Evolutionary conservation across 2,888 invertebrate genomes (phyloP), one percentile per base, ranked within the genome.

Genomic region (Agrotis exclamationis): DNA sequence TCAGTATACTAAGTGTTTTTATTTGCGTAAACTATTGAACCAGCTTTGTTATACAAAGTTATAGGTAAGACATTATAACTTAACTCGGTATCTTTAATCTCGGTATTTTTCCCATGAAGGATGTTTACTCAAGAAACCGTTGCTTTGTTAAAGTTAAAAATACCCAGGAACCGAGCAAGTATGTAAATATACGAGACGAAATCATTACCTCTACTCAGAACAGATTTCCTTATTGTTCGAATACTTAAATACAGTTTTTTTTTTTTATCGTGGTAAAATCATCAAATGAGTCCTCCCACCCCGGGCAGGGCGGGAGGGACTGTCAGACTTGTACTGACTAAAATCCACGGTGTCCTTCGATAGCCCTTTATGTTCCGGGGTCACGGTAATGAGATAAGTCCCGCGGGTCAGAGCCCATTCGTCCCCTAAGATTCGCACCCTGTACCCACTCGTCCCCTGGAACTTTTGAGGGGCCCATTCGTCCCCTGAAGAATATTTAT

Each of bases 131-230:
- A 24, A 54, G 3, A 22, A 51, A 51, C 22, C 7, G 54, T 65
- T 62, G 39, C 56, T 63, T 57, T 67, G 24, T 75, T 51, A 53
- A 70, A 70, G 24, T 75, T 51, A 53, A 70, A 70, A 64, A 3
- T 9, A 58, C 62, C 44, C 44, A 67, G 73, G 73, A 76, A 68
- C 48, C 53, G 11, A 48, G n/a, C 48, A 18, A 50, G 56, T 67
- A 64, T 60, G 48, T 57, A 73, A 76, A 72, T 77, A 63, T 57
- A 53, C 11, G 22, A 44, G 50, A 63, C 60, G 13, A 57, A 64
- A 60, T 45, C 3, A 56, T 44, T 63, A 60, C 51, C 39, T 39
- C 16, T 22, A 39, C 28, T 53, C 57, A 53, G 7, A 65, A 47
- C 33, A 60, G 22, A 62, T 70, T 79, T 64, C 78, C 63, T 63